phyloP scores from a whole-genome alignment of 1,140 invertebrate species.

The Phortica variegata region DNA sequence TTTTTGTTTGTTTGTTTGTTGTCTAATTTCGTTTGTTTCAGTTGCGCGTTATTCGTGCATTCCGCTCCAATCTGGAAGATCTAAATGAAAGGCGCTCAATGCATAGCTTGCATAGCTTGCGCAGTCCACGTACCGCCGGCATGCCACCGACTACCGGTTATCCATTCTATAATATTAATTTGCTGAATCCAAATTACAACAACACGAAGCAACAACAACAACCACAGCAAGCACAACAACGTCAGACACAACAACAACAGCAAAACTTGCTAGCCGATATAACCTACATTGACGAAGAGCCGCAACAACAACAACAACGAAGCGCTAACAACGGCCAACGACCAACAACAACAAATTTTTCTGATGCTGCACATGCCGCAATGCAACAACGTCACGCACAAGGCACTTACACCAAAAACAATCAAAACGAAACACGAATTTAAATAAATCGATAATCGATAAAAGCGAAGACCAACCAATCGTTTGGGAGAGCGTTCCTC shows the following conservation, averaged over 20 bases:
- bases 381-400: conserved; percentile 14
- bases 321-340: conserved; percentile 24
- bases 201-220: conserved; percentile 28
- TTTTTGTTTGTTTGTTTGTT: conserved; percentile 53
- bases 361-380: conserved; percentile 29
- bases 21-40: conserved; percentile 77
- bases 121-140: conserved; percentile 72
- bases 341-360: conserved; percentile 18
- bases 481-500: no score
- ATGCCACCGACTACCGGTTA: conserved; percentile 23
- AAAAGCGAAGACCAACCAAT: neutral
- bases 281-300: conserved; percentile 89
- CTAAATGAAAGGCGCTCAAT: conserved; percentile 97
- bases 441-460: conserved; percentile 12
- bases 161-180: conserved; percentile 46
- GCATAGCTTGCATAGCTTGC: conserved; percentile 95
- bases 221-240: conserved; percentile 17
- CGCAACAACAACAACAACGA: conserved; percentile 51
- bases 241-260: conserved; percentile 20
- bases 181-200: conserved; percentile 40
- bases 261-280: conserved; percentile 72
- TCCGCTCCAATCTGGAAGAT: conserved; percentile 99
- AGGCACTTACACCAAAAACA: conserved; percentile 22
- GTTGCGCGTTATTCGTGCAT: conserved; percentile 99
- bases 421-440: conserved; percentile 47